Conservation (phyloP, 2,888 invertebrate genomes). For the Sphaeridia pumilis region DNA sequence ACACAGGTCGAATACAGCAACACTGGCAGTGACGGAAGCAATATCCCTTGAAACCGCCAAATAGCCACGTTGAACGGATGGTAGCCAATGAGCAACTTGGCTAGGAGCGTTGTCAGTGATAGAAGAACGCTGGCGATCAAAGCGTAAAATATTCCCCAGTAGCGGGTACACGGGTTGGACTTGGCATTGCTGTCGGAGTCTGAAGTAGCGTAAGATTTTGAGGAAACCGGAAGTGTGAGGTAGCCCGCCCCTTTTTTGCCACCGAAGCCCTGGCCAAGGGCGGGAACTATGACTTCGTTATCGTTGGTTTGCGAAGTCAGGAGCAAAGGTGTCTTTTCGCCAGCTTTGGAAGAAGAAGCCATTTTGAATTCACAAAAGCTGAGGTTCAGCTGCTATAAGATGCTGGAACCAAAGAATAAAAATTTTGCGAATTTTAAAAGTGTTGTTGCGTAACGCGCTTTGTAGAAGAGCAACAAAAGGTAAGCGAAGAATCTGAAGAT, state of each 20-base stretch:
- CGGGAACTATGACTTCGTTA: background rate
- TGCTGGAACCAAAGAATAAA: too few species aligned
- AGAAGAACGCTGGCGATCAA: constrained; percentile 24
- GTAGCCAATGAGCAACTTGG: constrained; percentile 23
- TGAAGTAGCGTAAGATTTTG: background rate
- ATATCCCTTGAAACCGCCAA: constrained; percentile 29
- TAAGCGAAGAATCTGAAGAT: too few species aligned
- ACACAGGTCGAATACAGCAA: constrained; percentile 17
- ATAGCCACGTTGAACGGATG: constrained; percentile 23
- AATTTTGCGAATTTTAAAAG: too few species aligned
- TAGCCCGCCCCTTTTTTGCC: background rate
- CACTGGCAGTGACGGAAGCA: constrained; percentile 22
- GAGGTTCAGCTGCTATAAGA: too few species aligned
- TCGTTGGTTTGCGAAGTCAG: background rate
- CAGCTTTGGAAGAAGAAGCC: too few species aligned
- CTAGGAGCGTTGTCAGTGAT: constrained; percentile 20
- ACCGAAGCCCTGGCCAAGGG: background rate
- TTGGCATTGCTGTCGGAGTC: background rate
- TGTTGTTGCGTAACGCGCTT: too few species aligned
- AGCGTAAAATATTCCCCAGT: constrained; percentile 24
- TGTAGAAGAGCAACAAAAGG: too few species aligned
- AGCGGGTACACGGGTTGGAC: background rate
- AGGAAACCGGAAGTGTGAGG: background rate
- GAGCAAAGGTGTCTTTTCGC: background rate
- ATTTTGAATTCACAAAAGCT: too few species aligned